Conservation (phyloP, 1,140 invertebrate genomes). For the Pseudomyrmex gracilis region DNA sequence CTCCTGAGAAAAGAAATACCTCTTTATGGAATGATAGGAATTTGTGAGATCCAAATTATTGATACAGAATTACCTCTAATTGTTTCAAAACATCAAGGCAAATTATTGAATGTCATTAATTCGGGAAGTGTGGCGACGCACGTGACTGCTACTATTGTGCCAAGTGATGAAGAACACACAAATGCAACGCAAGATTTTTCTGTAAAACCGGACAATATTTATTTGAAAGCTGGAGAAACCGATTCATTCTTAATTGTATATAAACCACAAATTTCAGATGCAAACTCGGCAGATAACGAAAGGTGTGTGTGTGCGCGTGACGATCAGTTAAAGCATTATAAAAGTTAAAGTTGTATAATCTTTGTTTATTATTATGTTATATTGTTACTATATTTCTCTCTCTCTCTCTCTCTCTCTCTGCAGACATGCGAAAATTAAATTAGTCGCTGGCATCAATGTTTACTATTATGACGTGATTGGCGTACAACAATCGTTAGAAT, state of each 20-base stretch:
- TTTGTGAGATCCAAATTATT: constrained; percentile 76
- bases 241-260: constrained; percentile 74
- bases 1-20: constrained; percentile 75
- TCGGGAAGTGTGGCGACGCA: constrained; percentile 68
- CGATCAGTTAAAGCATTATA: constrained; percentile 33
- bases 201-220: constrained; percentile 72
- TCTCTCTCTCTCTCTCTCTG: not conserved
- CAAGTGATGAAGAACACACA: constrained; percentile 41
- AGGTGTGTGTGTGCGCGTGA: not conserved
- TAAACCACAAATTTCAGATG: constrained; percentile 70
- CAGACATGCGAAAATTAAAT: constrained; percentile 76
- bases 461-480: constrained; percentile 75
- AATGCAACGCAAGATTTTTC: constrained; percentile 67
- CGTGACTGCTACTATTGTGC: constrained; percentile 62
- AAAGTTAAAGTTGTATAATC: constrained; percentile 67
- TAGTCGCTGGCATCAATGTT: constrained; percentile 68
- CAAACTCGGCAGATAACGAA: not conserved
- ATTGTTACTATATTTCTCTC: not conserved
- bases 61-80: constrained; percentile 75
- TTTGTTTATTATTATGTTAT: constrained; percentile 11
- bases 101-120: constrained; percentile 75
- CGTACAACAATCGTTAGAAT: constrained; percentile 66
- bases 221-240: constrained; percentile 72
- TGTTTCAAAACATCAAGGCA: constrained; percentile 73
- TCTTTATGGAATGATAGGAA: constrained; percentile 75